phyloP scores from a whole-genome alignment of 23 tunicate genomes.

The Styela clava region DNA sequence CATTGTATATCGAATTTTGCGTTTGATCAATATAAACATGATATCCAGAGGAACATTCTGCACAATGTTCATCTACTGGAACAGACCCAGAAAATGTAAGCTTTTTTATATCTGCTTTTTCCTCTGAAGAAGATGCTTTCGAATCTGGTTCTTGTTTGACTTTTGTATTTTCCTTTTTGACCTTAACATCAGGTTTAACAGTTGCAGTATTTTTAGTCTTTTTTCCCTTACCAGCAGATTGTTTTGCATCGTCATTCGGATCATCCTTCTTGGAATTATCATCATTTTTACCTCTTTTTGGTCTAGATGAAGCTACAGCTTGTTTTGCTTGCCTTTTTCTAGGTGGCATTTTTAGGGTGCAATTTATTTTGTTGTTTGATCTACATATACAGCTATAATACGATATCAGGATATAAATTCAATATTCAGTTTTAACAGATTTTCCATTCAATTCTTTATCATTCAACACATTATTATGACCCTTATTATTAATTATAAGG shows the following conservation, averaged over 20 bases:
- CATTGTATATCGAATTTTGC: conserved; percentile 37
- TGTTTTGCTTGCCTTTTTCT: not conserved
- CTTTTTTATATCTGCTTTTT: conserved; percentile 24
- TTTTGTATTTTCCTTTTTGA: not conserved
- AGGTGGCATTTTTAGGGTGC: not conserved
- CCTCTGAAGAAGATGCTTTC: not conserved
- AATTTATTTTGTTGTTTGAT: too few relatives aligned
- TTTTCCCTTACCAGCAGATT: not conserved
- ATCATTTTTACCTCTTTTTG: not conserved
- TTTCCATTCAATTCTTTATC: too few relatives aligned
- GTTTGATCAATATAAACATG: conserved; percentile 49
- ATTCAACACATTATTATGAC: too few relatives aligned
- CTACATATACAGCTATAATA: too few relatives aligned
- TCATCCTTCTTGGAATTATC: not conserved
- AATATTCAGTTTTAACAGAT: too few relatives aligned
- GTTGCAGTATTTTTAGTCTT: not conserved
- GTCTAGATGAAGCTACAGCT: not conserved
- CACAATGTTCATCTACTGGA: conserved; percentile 69
- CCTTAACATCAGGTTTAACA: not conserved
- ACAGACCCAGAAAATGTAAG: conserved; percentile 48
- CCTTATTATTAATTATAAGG: too few relatives aligned
- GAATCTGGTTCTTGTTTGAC: not conserved
- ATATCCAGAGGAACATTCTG: not conserved
- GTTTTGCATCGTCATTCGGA: not conserved
- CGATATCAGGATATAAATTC: too few relatives aligned